Conservation (phyloP, 2,797 vertebrate genomes). For the Borostomias antarcticus region DNA sequence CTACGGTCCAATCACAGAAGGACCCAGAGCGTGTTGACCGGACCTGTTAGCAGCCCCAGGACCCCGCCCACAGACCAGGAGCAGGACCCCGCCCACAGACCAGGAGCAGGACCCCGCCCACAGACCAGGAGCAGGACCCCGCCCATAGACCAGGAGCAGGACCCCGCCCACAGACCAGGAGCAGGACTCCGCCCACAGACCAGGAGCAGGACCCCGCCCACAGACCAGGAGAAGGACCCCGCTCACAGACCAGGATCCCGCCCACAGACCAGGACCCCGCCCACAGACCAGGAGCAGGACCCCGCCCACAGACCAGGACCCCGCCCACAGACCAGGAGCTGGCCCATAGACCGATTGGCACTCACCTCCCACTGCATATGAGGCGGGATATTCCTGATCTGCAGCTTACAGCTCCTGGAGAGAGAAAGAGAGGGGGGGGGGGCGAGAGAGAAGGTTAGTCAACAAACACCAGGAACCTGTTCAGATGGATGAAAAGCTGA, state of each 20-base stretch:
- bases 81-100: no score
- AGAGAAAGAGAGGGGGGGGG: slow-evolving; percentile 33
- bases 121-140: neutral
- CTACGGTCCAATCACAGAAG: no score
- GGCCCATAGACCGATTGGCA: slow-evolving; percentile 56
- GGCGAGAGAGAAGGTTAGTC: slow-evolving; percentile 9
- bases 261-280: no score
- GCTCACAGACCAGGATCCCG: no score
- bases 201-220: no score
- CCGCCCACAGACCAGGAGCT: no score
- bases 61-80: slow-evolving; percentile 25
- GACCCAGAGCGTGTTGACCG: no score
- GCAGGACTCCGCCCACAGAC: no score
- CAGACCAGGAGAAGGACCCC: no score
- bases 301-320: neutral
- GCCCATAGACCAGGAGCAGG: no score
- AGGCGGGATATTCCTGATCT: slow-evolving; percentile 96
- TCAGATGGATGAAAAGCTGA: slow-evolving; percentile 1
- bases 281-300: neutral
- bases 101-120: no score
- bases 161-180: no score
- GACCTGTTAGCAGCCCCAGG: neutral
- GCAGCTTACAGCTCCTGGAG: slow-evolving; percentile 92
- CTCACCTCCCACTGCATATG: slow-evolving; percentile 98
- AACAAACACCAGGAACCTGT: neutral